These are phyloP conservation scores for Craterocephalus amniculus DNA, from an alignment of 2,797 vertebrate genomes.

Conservation along the genomic window DNA sequence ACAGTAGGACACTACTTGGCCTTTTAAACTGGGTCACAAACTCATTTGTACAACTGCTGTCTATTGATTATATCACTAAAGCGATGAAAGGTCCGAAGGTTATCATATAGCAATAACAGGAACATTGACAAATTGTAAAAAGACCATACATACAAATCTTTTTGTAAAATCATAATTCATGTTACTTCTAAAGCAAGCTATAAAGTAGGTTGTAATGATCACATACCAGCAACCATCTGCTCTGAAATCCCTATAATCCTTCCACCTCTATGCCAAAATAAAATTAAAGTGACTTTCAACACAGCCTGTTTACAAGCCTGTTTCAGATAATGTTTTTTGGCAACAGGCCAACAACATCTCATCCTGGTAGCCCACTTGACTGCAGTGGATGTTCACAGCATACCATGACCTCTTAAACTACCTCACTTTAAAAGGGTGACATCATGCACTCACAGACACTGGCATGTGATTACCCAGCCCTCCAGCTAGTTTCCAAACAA, in stretches of 20 bases:
- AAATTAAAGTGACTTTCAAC: constrained; percentile 19
- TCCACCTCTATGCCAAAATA: constrained; percentile 2
- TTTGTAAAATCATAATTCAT: not conserved
- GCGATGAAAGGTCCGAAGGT: constrained; percentile 5
- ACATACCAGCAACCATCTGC: constrained; percentile 6
- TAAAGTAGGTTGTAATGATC: not conserved
- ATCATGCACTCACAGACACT: constrained; percentile 53
- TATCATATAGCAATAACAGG: not conserved
- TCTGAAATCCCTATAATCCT: constrained; percentile 5
- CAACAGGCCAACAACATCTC: constrained; percentile 32
- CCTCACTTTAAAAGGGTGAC: constrained; percentile 64
- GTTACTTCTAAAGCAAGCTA: not conserved
- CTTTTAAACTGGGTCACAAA: not conserved
- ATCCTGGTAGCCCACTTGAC: constrained; percentile 22
- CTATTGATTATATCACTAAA: constrained; percentile 14
- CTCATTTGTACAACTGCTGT: not conserved
- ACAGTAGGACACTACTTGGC: constrained; percentile 6
- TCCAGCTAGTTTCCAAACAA: constrained; percentile 7
- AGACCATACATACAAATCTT: not conserved
- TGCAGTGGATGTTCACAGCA: constrained; percentile 40
- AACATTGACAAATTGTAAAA: not conserved
- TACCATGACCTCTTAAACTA: constrained; percentile 68
- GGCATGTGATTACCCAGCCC: constrained; percentile 12
- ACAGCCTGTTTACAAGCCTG: constrained; percentile 32
- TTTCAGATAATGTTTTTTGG: constrained; percentile 16